Evolutionary conservation across 2,888 invertebrate species (phyloP), one percentile per base, ranked within the genome.

Genomic region (Atethmia centrago): DNA sequence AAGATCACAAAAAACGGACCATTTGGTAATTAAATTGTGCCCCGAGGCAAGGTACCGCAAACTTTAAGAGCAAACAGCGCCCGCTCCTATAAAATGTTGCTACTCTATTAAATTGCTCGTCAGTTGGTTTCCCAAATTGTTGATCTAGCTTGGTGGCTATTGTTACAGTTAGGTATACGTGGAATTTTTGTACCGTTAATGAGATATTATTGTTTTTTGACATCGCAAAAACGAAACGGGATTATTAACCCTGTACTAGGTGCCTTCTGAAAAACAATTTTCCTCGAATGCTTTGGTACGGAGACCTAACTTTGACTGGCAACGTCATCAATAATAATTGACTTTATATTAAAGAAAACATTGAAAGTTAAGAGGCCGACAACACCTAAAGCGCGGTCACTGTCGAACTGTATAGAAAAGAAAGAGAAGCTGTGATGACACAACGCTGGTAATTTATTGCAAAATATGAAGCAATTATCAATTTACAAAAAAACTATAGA

Each of bases 11-110:
- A 94, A 94, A 94, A 92, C 93, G 91, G 89, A 92, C 94, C 94
- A 94, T 95, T 95, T 94, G 94, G 92, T 94, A 95, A 95, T 95
- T 94, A 95, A 94, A 94, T 94, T 92, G 93, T 87, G 89, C 89
- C 94, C 90, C 86, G 85, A 84, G 88, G 90, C 79, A 74, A 79
- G 87, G 84, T 76, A 78, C 77, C 86, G 89, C 90, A 91, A 93
- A 94, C 93, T 93, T 90, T 84, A 90, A 90, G 81, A 88, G 91
- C 92, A 93, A 94, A 94, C 92, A 93, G 82, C 74, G 88, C n/a
- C 82, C 88, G 85, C 80, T 84, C 68, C 69, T 73, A 79, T 77
- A 80, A 73, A 84, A 88, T 82, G 84, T 82, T 74, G 89, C 87
- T 90, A 90, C 90, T 91, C 84, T 85, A 83, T 80, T 79, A 89